A percentile compares a stretch with the other conserved stretches of the same genome.
Evolutionary conservation across 1,140 invertebrate genomes (phyloP).

Genomic region (Conopomorpha cramerella): DNA sequence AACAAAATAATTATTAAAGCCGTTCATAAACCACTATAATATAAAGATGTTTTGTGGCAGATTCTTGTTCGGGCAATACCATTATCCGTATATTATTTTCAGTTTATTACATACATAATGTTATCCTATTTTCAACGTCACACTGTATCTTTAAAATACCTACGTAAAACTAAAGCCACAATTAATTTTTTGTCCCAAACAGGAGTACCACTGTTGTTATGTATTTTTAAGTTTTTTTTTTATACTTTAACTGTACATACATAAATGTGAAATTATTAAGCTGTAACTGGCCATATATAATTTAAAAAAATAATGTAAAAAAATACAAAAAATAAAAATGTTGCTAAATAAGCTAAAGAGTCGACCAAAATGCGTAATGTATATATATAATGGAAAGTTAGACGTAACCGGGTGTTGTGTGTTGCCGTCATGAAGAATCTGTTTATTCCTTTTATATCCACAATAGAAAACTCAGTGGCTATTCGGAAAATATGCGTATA

Average conservation of each 20-base stretch:
- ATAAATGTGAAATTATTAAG: constrained; percentile 21
- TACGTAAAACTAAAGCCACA: too few relatives aligned
- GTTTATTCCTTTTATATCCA: too few relatives aligned
- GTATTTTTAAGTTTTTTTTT: constrained; percentile 52
- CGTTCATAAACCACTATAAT: constrained; percentile 31
- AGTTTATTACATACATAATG: too few relatives aligned
- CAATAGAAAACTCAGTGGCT: too few relatives aligned
- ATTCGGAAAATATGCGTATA: too few relatives aligned
- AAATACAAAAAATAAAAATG: background rate
- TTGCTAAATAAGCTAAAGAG: background rate
- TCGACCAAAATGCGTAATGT: background rate
- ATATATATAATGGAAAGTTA: background rate
- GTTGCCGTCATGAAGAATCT: too few relatives aligned
- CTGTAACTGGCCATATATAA: constrained; percentile 18
- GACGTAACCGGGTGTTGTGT: too few relatives aligned
- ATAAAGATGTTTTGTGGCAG: constrained; percentile 10
- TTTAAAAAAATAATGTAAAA: constrained; percentile 9
- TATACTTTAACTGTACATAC: constrained; percentile 45
- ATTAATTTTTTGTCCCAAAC: too few relatives aligned
- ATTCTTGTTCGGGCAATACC: too few relatives aligned
- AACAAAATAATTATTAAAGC: constrained; percentile 32
- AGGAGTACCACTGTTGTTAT: constrained; percentile 57
- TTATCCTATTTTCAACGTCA: too few relatives aligned
- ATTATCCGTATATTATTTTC: too few relatives aligned
- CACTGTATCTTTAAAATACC: too few relatives aligned